Evolutionary conservation across 1,140 invertebrate genomes (phyloP), one percentile per base, ranked within the genome.

Genomic region (Oedothorax gibbosus): DNA sequence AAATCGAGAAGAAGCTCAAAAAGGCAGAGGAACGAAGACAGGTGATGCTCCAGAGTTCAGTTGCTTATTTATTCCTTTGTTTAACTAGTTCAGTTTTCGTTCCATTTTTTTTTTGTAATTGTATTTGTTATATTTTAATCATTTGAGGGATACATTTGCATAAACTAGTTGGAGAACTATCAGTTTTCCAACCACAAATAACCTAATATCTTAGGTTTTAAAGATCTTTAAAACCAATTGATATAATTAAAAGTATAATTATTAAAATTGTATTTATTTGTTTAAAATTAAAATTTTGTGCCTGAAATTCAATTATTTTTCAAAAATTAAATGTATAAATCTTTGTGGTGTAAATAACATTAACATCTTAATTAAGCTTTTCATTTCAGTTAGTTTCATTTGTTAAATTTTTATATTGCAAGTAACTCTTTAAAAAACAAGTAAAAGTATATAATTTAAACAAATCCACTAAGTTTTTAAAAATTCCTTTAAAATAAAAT

Each of bases 21-120:
- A 96, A 95, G 66, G 97, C 97, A 68, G 96, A 97, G 89, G 96
- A 98, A 89, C 93, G 96, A 89, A 94, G 96, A 92, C 92, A 95
- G 91, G 95, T 96, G 73, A 50, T 20, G 35, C 1, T 35, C 35
- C 35, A 35, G 35, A 35, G 35, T 5, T 1, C 35, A 35, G 35
- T 35, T n/a, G n/a, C n/a, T 35, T 35, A 35, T 5, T 35, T 35
- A 35, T 35, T 35, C 35, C 35, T 35, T 35, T n/a, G n/a, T n/a
- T 35, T 35, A 35, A 35, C 35, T 35, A 35, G 35, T 35, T 35
- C 5, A 35, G 2, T 35, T 35, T 35, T 35, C 2, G 35, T 1
- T 35, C 2, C 35, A 1, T 35, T 35, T 35, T 35, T 35, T 35
- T 35, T 35, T 35, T 35, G 35, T 35, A 2, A 35, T 35, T 35